Conservation (phyloP, 2,888 invertebrate species). For the Synanthedon myopaeformis region DNA sequence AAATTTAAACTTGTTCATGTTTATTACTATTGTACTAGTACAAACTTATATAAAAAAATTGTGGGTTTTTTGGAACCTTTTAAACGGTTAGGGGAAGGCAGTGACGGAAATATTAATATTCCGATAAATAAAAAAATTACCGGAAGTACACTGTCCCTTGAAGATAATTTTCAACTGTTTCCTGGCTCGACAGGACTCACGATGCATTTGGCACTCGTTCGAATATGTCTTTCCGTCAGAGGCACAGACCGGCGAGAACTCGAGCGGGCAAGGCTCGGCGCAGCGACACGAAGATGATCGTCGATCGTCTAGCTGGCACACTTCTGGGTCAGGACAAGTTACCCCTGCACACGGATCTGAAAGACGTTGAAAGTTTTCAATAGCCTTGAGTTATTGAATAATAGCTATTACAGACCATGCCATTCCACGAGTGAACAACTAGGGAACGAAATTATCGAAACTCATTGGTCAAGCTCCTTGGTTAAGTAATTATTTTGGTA, state of each 20-base stretch:
- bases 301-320: slow-evolving; percentile 84
- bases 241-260: slow-evolving; percentile 83
- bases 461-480: too few species aligned
- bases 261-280: slow-evolving; percentile 82
- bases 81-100: too few species aligned
- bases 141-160: slow-evolving; percentile 85
- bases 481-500: too few species aligned
- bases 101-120: too few species aligned
- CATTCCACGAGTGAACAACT: too few species aligned
- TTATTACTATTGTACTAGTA: too few species aligned
- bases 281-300: slow-evolving; percentile 86
- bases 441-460: too few species aligned
- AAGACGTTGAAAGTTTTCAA: background rate
- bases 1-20: too few species aligned
- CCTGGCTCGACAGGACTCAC: slow-evolving; percentile 83
- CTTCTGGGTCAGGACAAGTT: slow-evolving; percentile 82
- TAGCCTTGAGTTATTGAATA: too few species aligned
- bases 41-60: too few species aligned
- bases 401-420: background rate
- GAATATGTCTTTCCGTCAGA: slow-evolving; percentile 86
- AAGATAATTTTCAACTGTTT: slow-evolving; percentile 83
- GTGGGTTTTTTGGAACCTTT: too few species aligned
- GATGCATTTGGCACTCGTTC: slow-evolving; percentile 86
- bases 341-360: slow-evolving; percentile 88
- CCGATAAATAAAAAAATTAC: slow-evolving; percentile 40